Base-by-base conservation (phyloP, 2,888 invertebrate species). In the Pyrrhosoma nymphula region DNA sequence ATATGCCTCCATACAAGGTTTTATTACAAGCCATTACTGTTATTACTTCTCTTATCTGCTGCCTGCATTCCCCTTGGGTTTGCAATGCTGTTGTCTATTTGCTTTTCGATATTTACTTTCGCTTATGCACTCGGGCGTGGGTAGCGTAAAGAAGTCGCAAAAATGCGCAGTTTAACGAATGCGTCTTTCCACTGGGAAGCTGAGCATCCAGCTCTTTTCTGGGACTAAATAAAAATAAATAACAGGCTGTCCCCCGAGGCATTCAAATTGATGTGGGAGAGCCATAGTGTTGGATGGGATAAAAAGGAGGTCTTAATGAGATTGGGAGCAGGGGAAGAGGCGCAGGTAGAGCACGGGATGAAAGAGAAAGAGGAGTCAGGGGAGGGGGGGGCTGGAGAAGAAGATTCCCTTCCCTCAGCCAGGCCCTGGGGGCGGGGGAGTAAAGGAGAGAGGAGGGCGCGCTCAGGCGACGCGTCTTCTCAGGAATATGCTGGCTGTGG, bases 281-380 rank as follows among this genome's bases (percentile, higher is more conserved):
- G 82, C 82, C 82, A 82, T 82, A 82, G 82, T 82, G 82, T 82
- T 35, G 82, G 82, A 82, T 82, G 82, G 82, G 82, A 82, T 35
- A 82, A 82, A 82, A 82, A 82, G 35, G 82, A 82, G 82, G 82
- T 10, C 82, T 82, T 82, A 82, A 82, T 82, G 82, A 82, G 82
- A 82, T 82, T 82, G 82, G 82, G 69, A n/a, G 69, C n/a, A 26
- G 69, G 82, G 75, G 18, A 82, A 82, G 35, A 82, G 82, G 82
- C 82, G 35, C 82, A 82, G 82, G 82, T 82, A 82, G 35, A 35
- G 16, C 14, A 82, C 30, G 26, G 82, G 82, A 82, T 30, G 82
- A 82, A 35, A 82, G 82, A 82, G 82, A 82, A 35, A 14, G 35
- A 14, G 82, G 82, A 0, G 18, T 0, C 6, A 35, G 35, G 14